Percentiles rank a stretch among this genome's conserved stretches.
phyloP scores from a whole-genome alignment of 2,888 invertebrate species.

The Yponomeuta cagnagella region DNA sequence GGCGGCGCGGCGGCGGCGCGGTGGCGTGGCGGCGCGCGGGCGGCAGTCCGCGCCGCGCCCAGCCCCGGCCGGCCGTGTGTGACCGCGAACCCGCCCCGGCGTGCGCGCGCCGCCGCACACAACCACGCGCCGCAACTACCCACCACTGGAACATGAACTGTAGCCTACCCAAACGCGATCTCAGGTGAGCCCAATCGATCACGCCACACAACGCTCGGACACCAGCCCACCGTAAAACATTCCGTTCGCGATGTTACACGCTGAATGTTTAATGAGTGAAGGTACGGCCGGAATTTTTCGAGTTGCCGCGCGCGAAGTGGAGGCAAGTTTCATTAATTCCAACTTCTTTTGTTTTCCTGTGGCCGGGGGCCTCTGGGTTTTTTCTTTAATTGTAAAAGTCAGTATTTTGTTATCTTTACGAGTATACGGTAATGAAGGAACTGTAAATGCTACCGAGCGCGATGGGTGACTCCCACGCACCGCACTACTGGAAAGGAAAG shows the following conservation, averaged over 20 bases:
- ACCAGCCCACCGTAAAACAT: conserved; percentile 6
- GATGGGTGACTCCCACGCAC: not conserved
- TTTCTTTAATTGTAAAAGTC: no score
- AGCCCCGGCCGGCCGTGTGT: conserved; percentile 25
- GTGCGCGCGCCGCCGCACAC: conserved; percentile 22
- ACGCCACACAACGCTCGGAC: not conserved
- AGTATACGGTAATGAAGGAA: no score
- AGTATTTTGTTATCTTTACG: no score
- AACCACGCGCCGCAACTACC: not conserved
- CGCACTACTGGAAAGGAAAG: not conserved
- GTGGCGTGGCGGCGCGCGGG: conserved; percentile 22
- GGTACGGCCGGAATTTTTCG: conserved; percentile 12
- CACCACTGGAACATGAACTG: conserved; percentile 6
- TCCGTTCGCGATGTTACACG: conserved; percentile 14
- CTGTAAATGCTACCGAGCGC: not conserved
- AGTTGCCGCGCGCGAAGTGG: no score
- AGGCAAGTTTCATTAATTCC: conserved; percentile 1
- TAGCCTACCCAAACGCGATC: not conserved
- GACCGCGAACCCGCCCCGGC: conserved; percentile 25
- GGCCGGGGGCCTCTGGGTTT: not conserved
- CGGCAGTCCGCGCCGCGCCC: conserved; percentile 22
- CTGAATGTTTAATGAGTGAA: conserved; percentile 17
- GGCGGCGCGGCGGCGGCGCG: conserved; percentile 19
- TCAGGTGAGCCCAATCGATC: conserved; percentile 14
- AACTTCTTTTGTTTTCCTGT: conserved; percentile 1